Conservation (phyloP, 2,113 vertebrate genomes). For the Aegotheles bennettii region DNA sequence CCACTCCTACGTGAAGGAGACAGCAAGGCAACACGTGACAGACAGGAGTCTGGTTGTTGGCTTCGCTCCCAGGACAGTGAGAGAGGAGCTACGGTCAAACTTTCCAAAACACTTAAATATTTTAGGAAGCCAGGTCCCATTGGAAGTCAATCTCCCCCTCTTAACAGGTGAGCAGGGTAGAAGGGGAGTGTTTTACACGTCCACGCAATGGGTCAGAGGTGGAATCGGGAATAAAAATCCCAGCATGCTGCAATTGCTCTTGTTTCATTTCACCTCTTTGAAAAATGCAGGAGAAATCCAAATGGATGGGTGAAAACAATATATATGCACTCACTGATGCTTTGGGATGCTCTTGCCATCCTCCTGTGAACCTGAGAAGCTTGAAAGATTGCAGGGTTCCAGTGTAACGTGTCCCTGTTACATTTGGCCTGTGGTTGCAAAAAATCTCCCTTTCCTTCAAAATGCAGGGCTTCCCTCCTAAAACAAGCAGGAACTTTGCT, state of each 20-base stretch:
- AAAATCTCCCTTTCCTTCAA: constrained; percentile 30
- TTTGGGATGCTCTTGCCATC: not conserved
- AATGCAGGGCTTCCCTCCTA: constrained; percentile 22
- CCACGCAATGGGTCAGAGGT: not conserved
- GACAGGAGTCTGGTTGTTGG: not conserved
- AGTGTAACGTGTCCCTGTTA: not conserved
- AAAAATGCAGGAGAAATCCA: not conserved
- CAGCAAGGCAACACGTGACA: not conserved
- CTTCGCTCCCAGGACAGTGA: not conserved
- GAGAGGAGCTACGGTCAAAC: not conserved
- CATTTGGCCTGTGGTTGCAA: constrained; percentile 23
- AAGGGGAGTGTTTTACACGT: not conserved
- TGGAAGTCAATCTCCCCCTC: not conserved
- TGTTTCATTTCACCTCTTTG: not conserved
- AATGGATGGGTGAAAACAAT: not conserved
- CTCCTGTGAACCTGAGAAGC: not conserved
- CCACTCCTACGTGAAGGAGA: not conserved
- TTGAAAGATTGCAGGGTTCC: not conserved
- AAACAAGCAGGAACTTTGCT: not conserved
- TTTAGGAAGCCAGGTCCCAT: not conserved
- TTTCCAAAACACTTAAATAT: not conserved
- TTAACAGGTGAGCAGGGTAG: not conserved
- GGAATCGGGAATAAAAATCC: not conserved
- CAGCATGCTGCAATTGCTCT: not conserved
- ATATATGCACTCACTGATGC: accelerated